Evolutionary conservation across 2,888 invertebrate species (phyloP).

Genomic region (Watsonalla cultraria): DNA sequence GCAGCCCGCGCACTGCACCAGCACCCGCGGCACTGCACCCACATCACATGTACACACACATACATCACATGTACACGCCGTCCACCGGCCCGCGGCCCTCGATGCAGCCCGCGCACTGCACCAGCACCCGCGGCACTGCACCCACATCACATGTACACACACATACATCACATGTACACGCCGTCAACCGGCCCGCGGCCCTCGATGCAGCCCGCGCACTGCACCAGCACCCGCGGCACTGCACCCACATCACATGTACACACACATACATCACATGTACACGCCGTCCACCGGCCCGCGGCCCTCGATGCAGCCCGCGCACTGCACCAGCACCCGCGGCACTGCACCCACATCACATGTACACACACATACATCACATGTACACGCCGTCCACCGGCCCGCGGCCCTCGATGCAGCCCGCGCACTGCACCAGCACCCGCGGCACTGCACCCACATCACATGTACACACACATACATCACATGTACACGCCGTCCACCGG

Average conservation of each 20-base stretch:
- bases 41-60: neutral
- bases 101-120: constrained; percentile 93
- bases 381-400: constrained; percentile 99
- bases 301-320: constrained; percentile 95
- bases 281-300: constrained; percentile 98
- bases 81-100: no score
- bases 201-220: constrained; percentile 96
- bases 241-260: constrained; percentile 16
- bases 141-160: neutral
- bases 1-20: constrained; percentile 93
- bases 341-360: constrained; percentile 73
- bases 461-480: constrained; percentile 4
- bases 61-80: constrained; percentile 87
- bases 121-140: constrained; percentile 92
- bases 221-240: constrained; percentile 95
- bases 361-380: constrained; percentile 21
- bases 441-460: constrained; percentile 81
- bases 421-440: constrained; percentile 93
- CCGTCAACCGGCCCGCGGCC: constrained; percentile 97
- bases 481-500: constrained; percentile 98
- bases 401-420: constrained; percentile 94
- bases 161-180: constrained; percentile 81
- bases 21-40: constrained; percentile 88
- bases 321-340: constrained; percentile 93
- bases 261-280: constrained; percentile 76